These are phyloP conservation scores for Atta texana DNA, from an alignment of 1,140 invertebrate genomes.

Conservation along the genomic window DNA sequence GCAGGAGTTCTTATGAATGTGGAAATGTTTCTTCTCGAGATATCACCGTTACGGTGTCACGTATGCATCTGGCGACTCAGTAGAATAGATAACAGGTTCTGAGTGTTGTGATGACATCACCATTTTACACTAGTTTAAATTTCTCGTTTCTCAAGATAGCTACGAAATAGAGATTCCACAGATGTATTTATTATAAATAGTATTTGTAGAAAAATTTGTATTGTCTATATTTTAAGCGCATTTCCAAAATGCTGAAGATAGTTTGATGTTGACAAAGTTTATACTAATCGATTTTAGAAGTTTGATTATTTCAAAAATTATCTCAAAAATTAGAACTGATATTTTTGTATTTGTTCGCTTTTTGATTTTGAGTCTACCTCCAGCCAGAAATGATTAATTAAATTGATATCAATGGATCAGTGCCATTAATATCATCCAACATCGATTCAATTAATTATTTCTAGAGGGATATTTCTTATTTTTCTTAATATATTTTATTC, in stretches of 20 bases:
- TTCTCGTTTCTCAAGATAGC: conserved; percentile 24
- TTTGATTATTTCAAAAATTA: background rate
- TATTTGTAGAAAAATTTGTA: background rate
- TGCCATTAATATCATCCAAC: too few species aligned
- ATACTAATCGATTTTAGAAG: background rate
- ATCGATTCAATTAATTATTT: too few species aligned
- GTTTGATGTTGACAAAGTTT: background rate
- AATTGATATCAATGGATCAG: too few species aligned
- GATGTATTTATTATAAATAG: background rate
- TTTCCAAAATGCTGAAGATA: background rate
- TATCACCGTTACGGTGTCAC: conserved; percentile 58
- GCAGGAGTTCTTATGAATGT: conserved; percentile 22
- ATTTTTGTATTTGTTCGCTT: background rate
- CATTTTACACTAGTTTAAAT: conserved; percentile 35
- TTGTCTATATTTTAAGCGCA: background rate
- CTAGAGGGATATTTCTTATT: too few species aligned
- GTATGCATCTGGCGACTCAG: conserved; percentile 51
- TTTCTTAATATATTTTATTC: too few species aligned
- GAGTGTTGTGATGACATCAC: conserved; percentile 49
- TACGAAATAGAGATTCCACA: background rate
- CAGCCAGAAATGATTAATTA: too few species aligned
- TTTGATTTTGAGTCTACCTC: background rate
- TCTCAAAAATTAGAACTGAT: background rate
- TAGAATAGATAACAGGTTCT: conserved; percentile 62
- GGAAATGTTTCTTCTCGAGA: conserved; percentile 39